phyloP scores from a whole-genome alignment of 2,888 invertebrate genomes.

The Rhaphigaster nebulosa region DNA sequence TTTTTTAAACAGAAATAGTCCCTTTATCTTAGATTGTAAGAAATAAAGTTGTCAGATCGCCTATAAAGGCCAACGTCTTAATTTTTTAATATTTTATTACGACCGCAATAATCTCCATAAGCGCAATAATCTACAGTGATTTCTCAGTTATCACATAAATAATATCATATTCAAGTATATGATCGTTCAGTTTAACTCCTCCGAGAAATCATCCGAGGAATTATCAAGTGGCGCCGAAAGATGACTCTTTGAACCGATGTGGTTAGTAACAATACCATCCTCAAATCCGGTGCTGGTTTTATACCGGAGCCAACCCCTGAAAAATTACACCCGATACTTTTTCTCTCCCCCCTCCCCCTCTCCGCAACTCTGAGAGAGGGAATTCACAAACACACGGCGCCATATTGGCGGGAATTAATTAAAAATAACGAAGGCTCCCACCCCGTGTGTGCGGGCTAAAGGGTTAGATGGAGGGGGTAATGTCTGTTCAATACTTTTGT shows the following conservation, averaged over 20 bases:
- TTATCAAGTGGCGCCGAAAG: not conserved
- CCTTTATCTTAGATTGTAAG: no score
- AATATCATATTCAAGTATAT: no score
- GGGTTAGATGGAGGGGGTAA: slow-evolving; percentile 61
- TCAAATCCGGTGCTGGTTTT: slow-evolving; percentile 14
- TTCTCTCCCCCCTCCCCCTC: slow-evolving; percentile 41
- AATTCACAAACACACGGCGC: slow-evolving; percentile 62
- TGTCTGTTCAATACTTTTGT: slow-evolving; percentile 65
- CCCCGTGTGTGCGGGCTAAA: slow-evolving; percentile 52
- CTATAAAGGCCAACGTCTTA: no score
- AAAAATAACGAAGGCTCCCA: slow-evolving; percentile 64
- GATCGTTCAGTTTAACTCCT: no score
- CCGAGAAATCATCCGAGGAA: not conserved
- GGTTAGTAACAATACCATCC: slow-evolving; percentile 31
- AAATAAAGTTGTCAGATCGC: no score
- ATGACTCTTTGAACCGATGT: not conserved
- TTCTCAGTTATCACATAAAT: no score
- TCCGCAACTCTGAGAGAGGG: slow-evolving; percentile 44
- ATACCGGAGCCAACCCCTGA: slow-evolving; percentile 39
- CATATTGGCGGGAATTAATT: slow-evolving; percentile 65
- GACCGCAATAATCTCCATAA: no score
- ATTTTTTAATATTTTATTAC: no score
- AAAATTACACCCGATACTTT: slow-evolving; percentile 58
- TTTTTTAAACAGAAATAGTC: no score
- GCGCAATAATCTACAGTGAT: no score